Percentiles rank a stretch among this genome's conserved stretches.
Evolutionary conservation across 2,888 invertebrate genomes (phyloP).

Genomic region (Elmis aenea): DNA sequence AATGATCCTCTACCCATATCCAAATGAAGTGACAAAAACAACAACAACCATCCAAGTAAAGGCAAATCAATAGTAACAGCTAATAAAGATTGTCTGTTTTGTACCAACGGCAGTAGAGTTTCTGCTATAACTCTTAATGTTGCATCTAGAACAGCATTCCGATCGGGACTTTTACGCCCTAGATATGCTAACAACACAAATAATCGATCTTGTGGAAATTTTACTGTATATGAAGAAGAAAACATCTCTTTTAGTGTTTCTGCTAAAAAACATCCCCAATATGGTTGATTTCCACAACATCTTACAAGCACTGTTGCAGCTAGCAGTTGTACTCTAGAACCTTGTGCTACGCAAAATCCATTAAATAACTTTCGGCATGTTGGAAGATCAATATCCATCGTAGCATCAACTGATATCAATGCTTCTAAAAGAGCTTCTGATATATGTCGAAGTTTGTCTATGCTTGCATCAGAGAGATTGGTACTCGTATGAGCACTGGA

Average conservation of each 20-base stretch:
- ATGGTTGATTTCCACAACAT: conserved; percentile 55
- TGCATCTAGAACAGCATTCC: conserved; percentile 60
- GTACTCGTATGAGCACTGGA: not conserved
- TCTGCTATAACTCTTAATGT: conserved; percentile 57
- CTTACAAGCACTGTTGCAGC: conserved; percentile 74
- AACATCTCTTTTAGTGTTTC: conserved; percentile 75
- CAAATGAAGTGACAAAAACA: conserved; percentile 70
- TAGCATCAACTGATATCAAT: conserved; percentile 51
- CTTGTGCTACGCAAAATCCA: conserved; percentile 70
- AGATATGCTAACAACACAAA: conserved; percentile 83
- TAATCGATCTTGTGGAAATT: conserved; percentile 83
- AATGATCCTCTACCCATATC: conserved; percentile 43
- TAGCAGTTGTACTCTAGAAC: conserved; percentile 72
- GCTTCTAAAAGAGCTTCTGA: conserved; percentile 79
- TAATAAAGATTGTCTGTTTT: conserved; percentile 45
- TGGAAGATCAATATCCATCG: conserved; percentile 38
- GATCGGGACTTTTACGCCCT: conserved; percentile 71
- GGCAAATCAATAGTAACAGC: conserved; percentile 60
- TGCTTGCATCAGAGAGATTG: conserved; percentile 56
- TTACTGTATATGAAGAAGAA: conserved; percentile 69
- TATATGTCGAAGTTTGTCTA: conserved; percentile 78
- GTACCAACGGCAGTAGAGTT: conserved; percentile 50
- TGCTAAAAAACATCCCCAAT: conserved; percentile 91
- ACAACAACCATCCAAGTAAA: conserved; percentile 68
- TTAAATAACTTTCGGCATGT: conserved; percentile 63